A percentile compares a stretch with the other conserved stretches of the same genome.
These are phyloP conservation scores for Leptinotarsa juncta DNA, from an alignment of 2,888 invertebrate species.

Conservation along the genomic window DNA sequence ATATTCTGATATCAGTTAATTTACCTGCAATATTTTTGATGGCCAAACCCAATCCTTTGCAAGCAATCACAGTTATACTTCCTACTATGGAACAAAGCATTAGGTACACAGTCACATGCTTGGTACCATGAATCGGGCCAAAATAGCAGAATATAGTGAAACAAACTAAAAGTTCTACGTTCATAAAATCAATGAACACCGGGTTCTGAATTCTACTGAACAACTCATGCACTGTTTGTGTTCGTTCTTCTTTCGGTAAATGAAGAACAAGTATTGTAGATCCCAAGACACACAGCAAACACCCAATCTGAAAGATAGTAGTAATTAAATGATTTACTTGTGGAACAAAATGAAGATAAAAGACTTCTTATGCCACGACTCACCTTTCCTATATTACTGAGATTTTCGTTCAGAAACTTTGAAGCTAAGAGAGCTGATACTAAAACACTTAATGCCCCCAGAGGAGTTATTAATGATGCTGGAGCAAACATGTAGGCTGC, in stretches of 20 bases:
- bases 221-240: constrained; percentile 80
- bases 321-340: too few species aligned
- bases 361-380: constrained; percentile 12
- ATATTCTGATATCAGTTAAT: background rate
- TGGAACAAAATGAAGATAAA: too few species aligned
- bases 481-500: constrained; percentile 97
- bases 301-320: constrained; percentile 79
- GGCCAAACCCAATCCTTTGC: constrained; percentile 93
- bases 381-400: constrained; percentile 92
- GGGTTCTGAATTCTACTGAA: constrained; percentile 80
- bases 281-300: constrained; percentile 90
- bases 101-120: constrained; percentile 87
- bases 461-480: constrained; percentile 93
- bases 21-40: constrained; percentile 79
- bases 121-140: constrained; percentile 85
- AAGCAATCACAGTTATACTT: constrained; percentile 93
- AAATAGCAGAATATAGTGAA: constrained; percentile 67
- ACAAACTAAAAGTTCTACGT: constrained; percentile 70
- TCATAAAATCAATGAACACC: constrained; percentile 82
- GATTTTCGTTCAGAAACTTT: constrained; percentile 86
- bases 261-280: constrained; percentile 94
- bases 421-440: constrained; percentile 92
- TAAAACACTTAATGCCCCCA: constrained; percentile 95
- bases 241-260: constrained; percentile 93
- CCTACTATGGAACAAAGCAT: constrained; percentile 91